Conservation (phyloP, 2,113 vertebrate genomes). For the Forbesichthys agassizii region DNA sequence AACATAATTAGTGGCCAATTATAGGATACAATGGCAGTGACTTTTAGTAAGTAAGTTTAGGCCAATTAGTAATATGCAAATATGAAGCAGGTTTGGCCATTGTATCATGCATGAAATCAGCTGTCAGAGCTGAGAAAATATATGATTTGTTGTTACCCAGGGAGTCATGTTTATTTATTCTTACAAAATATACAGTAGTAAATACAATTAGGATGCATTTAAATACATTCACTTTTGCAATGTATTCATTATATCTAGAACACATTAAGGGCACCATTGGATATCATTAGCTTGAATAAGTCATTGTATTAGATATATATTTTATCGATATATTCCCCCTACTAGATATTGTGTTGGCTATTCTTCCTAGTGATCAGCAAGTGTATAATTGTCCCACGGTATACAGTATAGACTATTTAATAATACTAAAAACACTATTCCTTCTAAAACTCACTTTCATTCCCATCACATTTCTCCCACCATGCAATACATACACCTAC, state of each 20-base stretch:
- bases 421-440: conserved; percentile 1
- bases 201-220: no score
- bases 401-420: neutral
- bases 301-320: neutral
- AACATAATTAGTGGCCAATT: conserved; percentile 57
- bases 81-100: conserved; percentile 14
- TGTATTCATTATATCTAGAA: no score
- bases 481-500: conserved; percentile 28
- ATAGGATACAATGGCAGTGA: conserved; percentile 51
- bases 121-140: neutral
- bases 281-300: no score
- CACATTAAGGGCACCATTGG: no score
- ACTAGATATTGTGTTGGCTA: neutral
- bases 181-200: no score
- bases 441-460: neutral
- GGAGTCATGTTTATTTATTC: no score
- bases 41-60: neutral
- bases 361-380: neutral
- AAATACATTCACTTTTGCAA: no score
- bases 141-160: neutral
- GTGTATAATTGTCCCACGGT: neutral
- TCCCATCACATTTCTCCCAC: conserved; percentile 15
- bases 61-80: conserved; percentile 56
- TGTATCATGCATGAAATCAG: conserved; percentile 8
- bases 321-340: neutral